Evolutionary conservation across 2,888 invertebrate genomes (phyloP).

Genomic region (Steinernema carpocapsae): DNA sequence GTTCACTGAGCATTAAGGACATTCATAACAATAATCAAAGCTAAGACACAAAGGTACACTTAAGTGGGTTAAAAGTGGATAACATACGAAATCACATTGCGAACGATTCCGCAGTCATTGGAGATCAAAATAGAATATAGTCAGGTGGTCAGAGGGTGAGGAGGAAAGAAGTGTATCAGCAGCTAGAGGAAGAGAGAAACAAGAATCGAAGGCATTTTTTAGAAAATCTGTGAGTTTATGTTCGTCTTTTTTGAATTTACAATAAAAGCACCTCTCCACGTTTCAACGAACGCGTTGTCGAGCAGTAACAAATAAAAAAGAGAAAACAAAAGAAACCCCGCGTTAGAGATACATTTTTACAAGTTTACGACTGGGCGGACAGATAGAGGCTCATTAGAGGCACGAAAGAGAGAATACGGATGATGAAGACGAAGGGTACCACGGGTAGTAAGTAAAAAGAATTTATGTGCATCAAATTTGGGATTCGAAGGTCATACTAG

Average conservation of each 20-base stretch:
- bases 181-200: too few species aligned
- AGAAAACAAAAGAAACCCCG: constrained; percentile 22
- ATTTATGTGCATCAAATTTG: not conserved
- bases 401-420: too few species aligned
- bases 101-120: too few species aligned
- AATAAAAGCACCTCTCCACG: constrained; percentile 31
- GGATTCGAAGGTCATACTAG: not conserved
- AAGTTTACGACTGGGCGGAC: not conserved
- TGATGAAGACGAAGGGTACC: not conserved
- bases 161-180: too few species aligned
- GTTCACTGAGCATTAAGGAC: too few species aligned
- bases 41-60: too few species aligned
- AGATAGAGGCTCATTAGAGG: too few species aligned
- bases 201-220: not conserved
- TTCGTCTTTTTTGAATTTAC: constrained; percentile 14
- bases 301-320: constrained; percentile 24
- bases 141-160: too few species aligned
- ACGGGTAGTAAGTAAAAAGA: not conserved
- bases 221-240: constrained; percentile 34
- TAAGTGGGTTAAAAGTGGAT: too few species aligned
- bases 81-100: too few species aligned
- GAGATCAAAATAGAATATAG: too few species aligned
- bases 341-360: not conserved
- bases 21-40: too few species aligned
- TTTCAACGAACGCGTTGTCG: not conserved